Conservation (phyloP, 2,888 invertebrate species). For the Muschampia plurimacula region DNA sequence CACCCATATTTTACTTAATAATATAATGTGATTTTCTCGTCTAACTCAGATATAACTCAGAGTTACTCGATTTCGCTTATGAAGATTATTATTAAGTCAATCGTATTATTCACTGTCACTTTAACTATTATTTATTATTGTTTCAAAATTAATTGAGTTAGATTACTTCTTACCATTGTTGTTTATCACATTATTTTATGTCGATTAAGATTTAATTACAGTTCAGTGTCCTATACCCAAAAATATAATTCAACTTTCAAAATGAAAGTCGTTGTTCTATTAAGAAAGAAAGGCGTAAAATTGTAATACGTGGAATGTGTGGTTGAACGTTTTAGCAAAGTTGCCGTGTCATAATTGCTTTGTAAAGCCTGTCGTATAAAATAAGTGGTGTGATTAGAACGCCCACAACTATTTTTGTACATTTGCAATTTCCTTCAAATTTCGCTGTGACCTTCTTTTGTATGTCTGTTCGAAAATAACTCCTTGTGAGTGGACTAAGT, state of each 20-base stretch:
- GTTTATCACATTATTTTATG: background rate
- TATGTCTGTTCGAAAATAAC: conserved; percentile 58
- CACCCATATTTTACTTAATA: no score
- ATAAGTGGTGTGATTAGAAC: conserved; percentile 50
- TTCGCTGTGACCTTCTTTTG: conserved; percentile 57
- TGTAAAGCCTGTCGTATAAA: conserved; percentile 2
- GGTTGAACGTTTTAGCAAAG: conserved; percentile 20
- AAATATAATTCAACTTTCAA: background rate
- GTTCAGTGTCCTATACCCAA: background rate
- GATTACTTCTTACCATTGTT: background rate
- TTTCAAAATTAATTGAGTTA: background rate
- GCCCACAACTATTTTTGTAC: conserved; percentile 53
- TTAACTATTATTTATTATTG: background rate
- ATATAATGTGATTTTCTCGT: no score
- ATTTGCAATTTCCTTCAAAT: conserved; percentile 60
- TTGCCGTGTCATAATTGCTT: conserved; percentile 1
- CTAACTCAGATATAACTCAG: no score
- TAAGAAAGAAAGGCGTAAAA: conserved; percentile 17
- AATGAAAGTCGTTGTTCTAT: background rate
- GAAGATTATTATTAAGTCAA: no score
- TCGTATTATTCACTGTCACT: no score
- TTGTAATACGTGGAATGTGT: conserved; percentile 2
- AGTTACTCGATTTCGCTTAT: no score
- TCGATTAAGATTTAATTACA: background rate
- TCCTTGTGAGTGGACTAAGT: conserved; percentile 41